Percentiles rank a stretch among this genome's conserved stretches.
These are phyloP conservation scores for Molorchus minor DNA, from an alignment of 2,888 invertebrate genomes.

Conservation along the genomic window DNA sequence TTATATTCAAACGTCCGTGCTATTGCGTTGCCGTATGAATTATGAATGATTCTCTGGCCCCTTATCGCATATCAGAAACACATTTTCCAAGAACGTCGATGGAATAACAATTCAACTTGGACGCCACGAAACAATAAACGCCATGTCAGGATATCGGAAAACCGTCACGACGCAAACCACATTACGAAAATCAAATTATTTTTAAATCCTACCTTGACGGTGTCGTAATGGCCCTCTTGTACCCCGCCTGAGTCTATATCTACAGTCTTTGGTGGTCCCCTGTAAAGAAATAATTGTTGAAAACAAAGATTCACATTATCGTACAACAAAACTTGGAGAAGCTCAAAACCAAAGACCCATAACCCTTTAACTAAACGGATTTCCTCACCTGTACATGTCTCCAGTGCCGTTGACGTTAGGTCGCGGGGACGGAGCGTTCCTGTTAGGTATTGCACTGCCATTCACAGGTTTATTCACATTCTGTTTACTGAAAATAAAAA, in stretches of 20 bases:
- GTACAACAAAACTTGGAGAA: no score
- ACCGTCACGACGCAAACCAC: no score
- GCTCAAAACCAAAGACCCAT: no score
- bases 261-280: constrained; percentile 30
- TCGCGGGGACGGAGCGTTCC: constrained; percentile 52
- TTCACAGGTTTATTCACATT: constrained; percentile 53
- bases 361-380: no score
- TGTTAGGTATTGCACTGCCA: constrained; percentile 50
- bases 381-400: constrained; percentile 26
- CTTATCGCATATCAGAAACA: background rate
- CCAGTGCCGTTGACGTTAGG: constrained; percentile 54
- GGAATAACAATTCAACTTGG: background rate
- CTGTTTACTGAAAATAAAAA: constrained; percentile 55
- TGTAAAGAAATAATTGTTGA: constrained; percentile 24
- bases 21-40: background rate
- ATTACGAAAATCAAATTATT: no score
- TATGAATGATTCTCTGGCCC: background rate
- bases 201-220: constrained; percentile 58
- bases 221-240: constrained; percentile 55
- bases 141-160: no score
- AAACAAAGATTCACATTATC: no score
- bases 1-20: background rate
- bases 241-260: constrained; percentile 40
- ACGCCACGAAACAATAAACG: background rate
- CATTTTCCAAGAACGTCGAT: background rate